Percentiles rank a stretch among this genome's conserved stretches.
phyloP scores from a whole-genome alignment of 2,113 vertebrate species.

The Anguilla rostrata region DNA sequence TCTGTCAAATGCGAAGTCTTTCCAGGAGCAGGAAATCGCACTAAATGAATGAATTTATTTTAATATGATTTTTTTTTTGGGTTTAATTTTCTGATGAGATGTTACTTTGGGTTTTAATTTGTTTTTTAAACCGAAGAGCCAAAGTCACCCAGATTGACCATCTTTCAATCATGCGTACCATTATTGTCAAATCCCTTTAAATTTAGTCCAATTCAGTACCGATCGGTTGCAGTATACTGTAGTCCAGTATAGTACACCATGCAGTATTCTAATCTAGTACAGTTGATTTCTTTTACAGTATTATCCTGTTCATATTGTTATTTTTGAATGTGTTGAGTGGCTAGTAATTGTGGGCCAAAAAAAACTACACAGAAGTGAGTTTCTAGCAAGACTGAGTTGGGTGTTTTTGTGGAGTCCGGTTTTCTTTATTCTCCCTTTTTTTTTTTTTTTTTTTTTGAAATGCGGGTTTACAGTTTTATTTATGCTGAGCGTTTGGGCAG shows the following conservation, averaged over 20 bases:
- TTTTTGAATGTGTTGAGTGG: not conserved
- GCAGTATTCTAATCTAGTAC: not conserved
- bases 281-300: not conserved
- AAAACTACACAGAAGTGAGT: constrained; percentile 22
- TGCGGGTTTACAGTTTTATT: not conserved
- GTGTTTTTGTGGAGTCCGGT: constrained; percentile 32
- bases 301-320: not conserved
- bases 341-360: constrained; percentile 19
- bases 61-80: constrained; percentile 34
- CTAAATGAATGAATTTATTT: constrained; percentile 39
- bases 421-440: constrained; percentile 47
- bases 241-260: not conserved
- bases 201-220: not conserved
- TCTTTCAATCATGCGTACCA: constrained; percentile 25
- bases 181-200: not conserved
- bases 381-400: constrained; percentile 23
- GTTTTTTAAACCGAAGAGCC: constrained; percentile 33
- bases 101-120: constrained; percentile 41
- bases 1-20: constrained; percentile 28
- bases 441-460: not conserved
- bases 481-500: not conserved
- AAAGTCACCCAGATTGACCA: constrained; percentile 27
- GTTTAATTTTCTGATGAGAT: constrained; percentile 37
- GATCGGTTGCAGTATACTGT: not conserved
- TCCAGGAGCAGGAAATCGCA: constrained; percentile 26